Base-by-base conservation (phyloP, 64 coral and sea anemone species). In the Porites lutea region DNA sequence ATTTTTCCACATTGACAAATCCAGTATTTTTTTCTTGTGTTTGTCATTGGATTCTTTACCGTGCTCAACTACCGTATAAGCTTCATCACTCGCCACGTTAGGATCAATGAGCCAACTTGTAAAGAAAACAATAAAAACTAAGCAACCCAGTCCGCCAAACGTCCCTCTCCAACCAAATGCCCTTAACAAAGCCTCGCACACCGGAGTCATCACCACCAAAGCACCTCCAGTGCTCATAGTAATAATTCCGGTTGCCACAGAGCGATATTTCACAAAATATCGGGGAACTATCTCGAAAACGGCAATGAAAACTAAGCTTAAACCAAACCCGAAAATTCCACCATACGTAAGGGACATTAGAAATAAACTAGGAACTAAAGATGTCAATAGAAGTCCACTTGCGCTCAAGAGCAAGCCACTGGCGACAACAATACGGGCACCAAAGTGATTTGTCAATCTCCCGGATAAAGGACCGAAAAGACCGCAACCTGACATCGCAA, bases 121-220 rank as follows among this genome's bases (percentile, higher is more conserved):
- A 10, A 88, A 48, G 77, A 83, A 87, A 44, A 93, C 63, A 13
- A 77, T 78, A 6, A 67, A 58, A 3, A 68, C 37, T 3, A 90
- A 21, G 12, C 88, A 75, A 45, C 59, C 80, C 20, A 95, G 44
- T 23, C 89, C 71, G 74, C 64, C 85, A 58, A 95, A 95, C 11
- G 93, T 62, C 13, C 81, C 63, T 70, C 93, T 89, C 93, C 93
- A 95, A 37, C 88, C 93, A 86, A 86, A 75, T 7, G 79, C 79
- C 12, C 47, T 62, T 58, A 95, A 58, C 2, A 80, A 46, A 19
- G 55, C n/a, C 2, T 95, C 74, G 22, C 82, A 57, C 3, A 95
- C 63, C 21, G 83, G 93, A 19, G 69, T 95, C 80, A 95, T 95
- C 5, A 95, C 37, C 77, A 95, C 75, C 13, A 95, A 63, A 71